phyloP scores from a whole-genome alignment of 2,113 vertebrate genomes.

The Sarotherodon lohbergeri region DNA sequence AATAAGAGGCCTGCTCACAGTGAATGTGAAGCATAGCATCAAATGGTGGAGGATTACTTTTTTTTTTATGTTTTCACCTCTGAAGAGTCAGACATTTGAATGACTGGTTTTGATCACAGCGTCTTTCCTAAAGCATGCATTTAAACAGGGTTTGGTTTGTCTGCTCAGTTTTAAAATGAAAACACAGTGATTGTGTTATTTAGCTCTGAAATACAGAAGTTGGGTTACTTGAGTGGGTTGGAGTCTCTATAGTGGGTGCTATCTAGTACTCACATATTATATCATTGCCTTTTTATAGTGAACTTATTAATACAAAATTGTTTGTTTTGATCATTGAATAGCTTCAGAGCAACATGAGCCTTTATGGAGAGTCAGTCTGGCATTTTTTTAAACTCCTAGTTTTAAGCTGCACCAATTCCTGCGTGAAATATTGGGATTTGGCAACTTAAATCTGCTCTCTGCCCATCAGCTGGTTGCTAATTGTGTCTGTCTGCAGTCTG shows the following conservation, averaged over 20 bases:
- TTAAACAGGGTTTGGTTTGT: neutral
- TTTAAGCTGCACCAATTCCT: neutral
- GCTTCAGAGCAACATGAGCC: neutral
- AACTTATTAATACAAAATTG: neutral
- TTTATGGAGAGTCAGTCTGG: neutral
- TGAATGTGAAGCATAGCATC: neutral
- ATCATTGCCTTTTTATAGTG: neutral
- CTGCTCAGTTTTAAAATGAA: neutral
- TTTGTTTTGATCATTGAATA: neutral
- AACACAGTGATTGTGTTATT: neutral
- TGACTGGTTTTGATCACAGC: neutral
- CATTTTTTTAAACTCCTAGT: neutral
- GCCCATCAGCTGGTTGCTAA: neutral
- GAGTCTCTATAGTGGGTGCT: neutral
- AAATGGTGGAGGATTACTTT: neutral
- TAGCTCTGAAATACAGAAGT: neutral
- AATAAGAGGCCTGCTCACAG: neutral
- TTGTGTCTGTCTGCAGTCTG: neutral
- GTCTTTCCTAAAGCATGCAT: neutral
- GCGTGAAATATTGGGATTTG: neutral
- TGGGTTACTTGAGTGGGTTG: neutral
- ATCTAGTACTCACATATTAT: neutral
- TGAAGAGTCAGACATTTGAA: neutral
- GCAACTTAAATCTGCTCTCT: neutral
- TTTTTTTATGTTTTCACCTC: accelerated